These are phyloP conservation scores for Eclectus roratus DNA, from an alignment of 2,113 vertebrate genomes.

Conservation along the genomic window DNA sequence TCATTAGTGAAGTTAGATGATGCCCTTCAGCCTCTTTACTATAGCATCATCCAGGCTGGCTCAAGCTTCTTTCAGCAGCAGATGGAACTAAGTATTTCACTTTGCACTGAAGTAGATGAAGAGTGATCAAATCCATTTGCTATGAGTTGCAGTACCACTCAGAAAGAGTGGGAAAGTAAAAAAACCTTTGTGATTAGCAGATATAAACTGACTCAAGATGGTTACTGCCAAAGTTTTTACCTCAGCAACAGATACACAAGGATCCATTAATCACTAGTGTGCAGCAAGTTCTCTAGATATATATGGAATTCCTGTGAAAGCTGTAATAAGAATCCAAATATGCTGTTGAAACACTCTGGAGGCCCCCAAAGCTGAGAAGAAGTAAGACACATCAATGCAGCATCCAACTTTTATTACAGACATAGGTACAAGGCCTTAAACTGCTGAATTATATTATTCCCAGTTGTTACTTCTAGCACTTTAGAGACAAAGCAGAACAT, in stretches of 20 bases:
- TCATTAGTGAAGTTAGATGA: not conserved
- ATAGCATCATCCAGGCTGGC: not conserved
- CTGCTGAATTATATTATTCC: not conserved
- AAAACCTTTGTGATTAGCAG: not conserved
- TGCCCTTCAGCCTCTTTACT: not conserved
- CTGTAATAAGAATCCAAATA: not conserved
- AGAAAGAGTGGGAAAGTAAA: not conserved
- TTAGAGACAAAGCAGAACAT: not conserved
- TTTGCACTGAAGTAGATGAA: not conserved
- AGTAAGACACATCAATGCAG: not conserved
- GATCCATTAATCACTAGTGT: not conserved
- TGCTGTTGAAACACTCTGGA: not conserved
- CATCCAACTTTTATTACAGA: not conserved
- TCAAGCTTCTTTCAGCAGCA: not conserved
- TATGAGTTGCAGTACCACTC: not conserved
- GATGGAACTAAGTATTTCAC: not conserved
- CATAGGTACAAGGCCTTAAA: not conserved
- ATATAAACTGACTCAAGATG: not conserved
- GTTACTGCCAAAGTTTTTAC: not conserved
- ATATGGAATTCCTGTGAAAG: not conserved
- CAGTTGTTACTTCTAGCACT: not conserved
- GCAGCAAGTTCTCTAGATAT: not conserved
- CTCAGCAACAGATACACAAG: not conserved
- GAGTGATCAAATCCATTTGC: not conserved
- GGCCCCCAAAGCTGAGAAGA: not conserved